Base-by-base conservation (phyloP, 2,113 vertebrate species). In the Hepsetus odoe region DNA sequence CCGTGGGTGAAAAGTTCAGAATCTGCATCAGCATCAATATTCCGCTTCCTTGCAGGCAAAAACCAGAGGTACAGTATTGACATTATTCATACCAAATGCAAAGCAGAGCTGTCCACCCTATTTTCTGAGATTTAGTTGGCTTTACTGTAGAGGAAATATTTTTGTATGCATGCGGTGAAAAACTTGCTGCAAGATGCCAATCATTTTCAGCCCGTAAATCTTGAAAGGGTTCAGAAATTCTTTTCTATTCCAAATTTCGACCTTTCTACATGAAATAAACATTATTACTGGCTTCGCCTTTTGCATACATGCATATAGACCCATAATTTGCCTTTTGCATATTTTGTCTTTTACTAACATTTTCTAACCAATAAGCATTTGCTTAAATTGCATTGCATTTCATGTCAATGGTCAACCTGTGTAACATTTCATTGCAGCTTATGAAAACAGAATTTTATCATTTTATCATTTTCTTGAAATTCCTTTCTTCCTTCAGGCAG, bases 1-100 rank as follows among this genome's bases (percentile, higher is more conserved):
- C 14, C 9, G 20, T 11, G 66, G 75, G 75, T 77, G 53, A 77
- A 77, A 70, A 77, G 75, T 77, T 77, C 75, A 77, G 38, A 59
- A 77, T 77, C 53, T 59, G 53, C 65, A 77, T 77, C 58, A 46
- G 75, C 65, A 69, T 77, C 53, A 70, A 58, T 77, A 59, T 59
- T 77, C 61, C 28, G 8, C 53, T 32, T 67, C 75, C 65, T 68
- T 9, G 35, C 30, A 70, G 53, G 65, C 53, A 46, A 35, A 58
- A 59, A 46, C 4, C 61, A 56, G 20, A 18, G 11, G 40, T 38
- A 35, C 18, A 38, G 70, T 24, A 66, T 26, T 49, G 38, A 61
- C 40, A 59, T 70, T 70, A 70, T 69, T 77, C 30, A 77, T 22
- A 35, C 18, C 18, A 77, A 44, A 65, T 65, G 61, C 61, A 65